phyloP scores from a whole-genome alignment of 2,797 vertebrate genomes.

The Syncerus caffer region DNA sequence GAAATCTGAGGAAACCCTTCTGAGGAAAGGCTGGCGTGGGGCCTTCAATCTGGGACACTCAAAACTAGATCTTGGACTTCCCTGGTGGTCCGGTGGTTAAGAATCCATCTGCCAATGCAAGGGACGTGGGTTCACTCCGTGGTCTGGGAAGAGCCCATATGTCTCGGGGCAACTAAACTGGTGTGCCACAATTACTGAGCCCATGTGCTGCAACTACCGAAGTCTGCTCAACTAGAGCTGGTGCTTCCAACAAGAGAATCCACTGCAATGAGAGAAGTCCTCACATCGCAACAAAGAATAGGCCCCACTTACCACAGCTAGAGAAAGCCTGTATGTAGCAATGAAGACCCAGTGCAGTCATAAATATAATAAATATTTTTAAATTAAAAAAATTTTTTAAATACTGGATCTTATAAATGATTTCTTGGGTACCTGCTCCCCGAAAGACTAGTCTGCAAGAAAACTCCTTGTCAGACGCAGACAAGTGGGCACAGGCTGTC shows the following conservation, averaged over 20 bases:
- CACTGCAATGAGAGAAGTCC: not conserved
- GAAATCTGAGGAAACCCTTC: not conserved
- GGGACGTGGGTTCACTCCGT: not conserved
- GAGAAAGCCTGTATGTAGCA: not conserved
- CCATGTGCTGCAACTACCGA: not conserved
- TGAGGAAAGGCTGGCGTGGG: rapidly evolving
- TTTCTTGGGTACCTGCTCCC: not conserved
- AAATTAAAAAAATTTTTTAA: not conserved
- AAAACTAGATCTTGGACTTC: not conserved
- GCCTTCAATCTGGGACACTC: not conserved
- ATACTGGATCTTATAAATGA: not conserved
- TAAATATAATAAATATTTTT: not conserved
- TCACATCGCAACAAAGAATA: not conserved
- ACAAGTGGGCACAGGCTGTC: not conserved
- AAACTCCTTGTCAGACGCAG: not conserved
- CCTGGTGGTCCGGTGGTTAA: not conserved
- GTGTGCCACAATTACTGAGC: not conserved
- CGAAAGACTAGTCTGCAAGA: not conserved
- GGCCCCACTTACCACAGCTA: not conserved
- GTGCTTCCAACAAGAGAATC: not conserved
- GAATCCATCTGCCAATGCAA: not conserved
- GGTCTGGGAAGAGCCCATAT: not conserved
- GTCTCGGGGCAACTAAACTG: not conserved
- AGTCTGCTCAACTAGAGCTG: not conserved
- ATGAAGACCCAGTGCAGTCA: not conserved